phyloP scores from a whole-genome alignment of 2,888 invertebrate genomes.

The Watsonalla cultraria region DNA sequence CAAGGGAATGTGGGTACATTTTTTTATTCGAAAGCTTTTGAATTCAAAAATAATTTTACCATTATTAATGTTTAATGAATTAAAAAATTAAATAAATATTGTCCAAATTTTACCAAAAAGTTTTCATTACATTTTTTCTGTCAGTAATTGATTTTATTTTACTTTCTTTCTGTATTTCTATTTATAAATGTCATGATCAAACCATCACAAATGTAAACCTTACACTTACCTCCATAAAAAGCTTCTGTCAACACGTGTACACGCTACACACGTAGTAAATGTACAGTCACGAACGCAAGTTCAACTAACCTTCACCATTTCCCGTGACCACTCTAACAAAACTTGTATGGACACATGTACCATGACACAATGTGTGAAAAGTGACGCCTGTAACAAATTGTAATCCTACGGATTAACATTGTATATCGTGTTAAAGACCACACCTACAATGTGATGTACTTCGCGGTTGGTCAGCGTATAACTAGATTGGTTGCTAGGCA shows the following conservation, averaged over 20 bases:
- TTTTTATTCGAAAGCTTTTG: background rate
- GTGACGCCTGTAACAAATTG: constrained; percentile 52
- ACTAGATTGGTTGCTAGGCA: constrained; percentile 21
- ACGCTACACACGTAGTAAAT: background rate
- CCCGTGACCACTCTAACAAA: background rate
- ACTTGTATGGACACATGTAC: constrained; percentile 1
- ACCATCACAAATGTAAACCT: too few species aligned
- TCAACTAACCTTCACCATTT: background rate
- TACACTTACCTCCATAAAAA: too few species aligned
- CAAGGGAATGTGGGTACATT: background rate
- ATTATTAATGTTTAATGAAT: too few species aligned
- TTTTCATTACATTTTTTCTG: too few species aligned
- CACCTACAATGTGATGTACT: constrained; percentile 34
- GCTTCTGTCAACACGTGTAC: too few species aligned
- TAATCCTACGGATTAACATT: constrained; percentile 43
- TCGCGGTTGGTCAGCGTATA: background rate
- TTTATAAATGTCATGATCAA: too few species aligned
- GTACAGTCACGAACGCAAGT: background rate
- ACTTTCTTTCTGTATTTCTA: too few species aligned
- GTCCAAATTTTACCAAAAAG: too few species aligned
- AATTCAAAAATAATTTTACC: too few species aligned
- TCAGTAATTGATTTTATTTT: too few species aligned
- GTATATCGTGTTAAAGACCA: constrained; percentile 57
- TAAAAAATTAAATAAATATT: too few species aligned
- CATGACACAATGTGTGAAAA: constrained; percentile 27